Evolutionary conservation across 2,113 vertebrate genomes (phyloP), one percentile per base, ranked within the genome.

Genomic region (Lycaon pictus): DNA sequence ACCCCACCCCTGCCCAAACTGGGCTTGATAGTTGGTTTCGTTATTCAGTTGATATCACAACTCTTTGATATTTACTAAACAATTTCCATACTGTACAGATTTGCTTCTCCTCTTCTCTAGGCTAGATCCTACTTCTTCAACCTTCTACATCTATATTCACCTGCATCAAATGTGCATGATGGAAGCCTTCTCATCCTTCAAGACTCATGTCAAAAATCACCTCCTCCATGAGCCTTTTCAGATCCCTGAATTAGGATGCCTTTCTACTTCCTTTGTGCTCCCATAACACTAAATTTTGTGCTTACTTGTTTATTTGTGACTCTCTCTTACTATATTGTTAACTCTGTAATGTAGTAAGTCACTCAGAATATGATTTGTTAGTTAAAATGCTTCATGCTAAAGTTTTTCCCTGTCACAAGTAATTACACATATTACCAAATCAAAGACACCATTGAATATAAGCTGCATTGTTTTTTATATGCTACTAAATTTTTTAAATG

Each of bases 381-480:
- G 35, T 92, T 93, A 37, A 92, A 92, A 35, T 91, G 53, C 32
- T 96, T 97, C 35, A 85, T 62, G 43, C 20, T 94, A 81, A 96
- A 93, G 35, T 90, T 96, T 2, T 84, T 90, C 85, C 17, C 12
- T 85, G 29, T 48, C 13, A 81, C 37, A 83, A 23, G 65, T 72
- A 92, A 90, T 88, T 79, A 48, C 1, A 74, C 29, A 53, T 96
- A 81, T 91, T n/a, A 91, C 23, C 81, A 96, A 90, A 90, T 84
- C n/a, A 71, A 93, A 95, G 56, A 93, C 11, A 84, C 17, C 4
- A 60, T 53, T 88, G 60, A 80, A 77, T 65, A 63, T 92, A 95
- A 94, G 37, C 22, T 81, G 5, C 58, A 85, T 53, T 93, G 71
- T 77, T 97, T n/a, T 92, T 88, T 58, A 65, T 72, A 11, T 67